phyloP scores from a whole-genome alignment of 2,113 vertebrate genomes.

The Phocoena phocoena region DNA sequence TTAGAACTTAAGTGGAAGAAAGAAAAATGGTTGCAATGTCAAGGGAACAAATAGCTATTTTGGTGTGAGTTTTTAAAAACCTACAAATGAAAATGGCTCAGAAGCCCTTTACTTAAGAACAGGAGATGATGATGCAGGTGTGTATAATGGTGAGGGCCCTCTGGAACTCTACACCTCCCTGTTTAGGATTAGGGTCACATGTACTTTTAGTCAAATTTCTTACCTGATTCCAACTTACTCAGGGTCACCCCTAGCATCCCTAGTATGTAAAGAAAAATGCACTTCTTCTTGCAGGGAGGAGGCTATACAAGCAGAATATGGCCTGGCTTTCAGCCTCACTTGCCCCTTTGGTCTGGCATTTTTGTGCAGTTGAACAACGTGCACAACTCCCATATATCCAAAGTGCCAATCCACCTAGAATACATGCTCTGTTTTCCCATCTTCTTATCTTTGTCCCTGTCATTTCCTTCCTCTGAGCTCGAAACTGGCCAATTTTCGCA shows the following conservation, averaged over 20 bases:
- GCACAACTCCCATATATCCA: background rate
- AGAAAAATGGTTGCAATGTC: background rate
- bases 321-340: background rate
- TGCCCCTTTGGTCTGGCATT: background rate
- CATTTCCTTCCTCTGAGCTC: background rate
- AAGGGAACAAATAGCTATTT: background rate
- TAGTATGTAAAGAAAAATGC: background rate
- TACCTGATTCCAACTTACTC: background rate
- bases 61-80: background rate
- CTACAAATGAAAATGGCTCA: background rate
- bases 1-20: background rate
- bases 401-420: background rate
- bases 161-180: background rate
- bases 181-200: background rate
- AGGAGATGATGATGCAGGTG: background rate
- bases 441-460: background rate
- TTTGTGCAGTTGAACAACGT: background rate
- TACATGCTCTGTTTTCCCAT: background rate
- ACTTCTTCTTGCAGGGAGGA: background rate
- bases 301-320: background rate
- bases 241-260: background rate
- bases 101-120: background rate
- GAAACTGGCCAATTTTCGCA: background rate
- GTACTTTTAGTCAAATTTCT: background rate
- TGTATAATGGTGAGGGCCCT: background rate